A percentile compares a stretch with the other conserved stretches of the same genome.
Evolutionary conservation across 2,888 invertebrate genomes (phyloP).

Genomic region (Drosophila rellima): DNA sequence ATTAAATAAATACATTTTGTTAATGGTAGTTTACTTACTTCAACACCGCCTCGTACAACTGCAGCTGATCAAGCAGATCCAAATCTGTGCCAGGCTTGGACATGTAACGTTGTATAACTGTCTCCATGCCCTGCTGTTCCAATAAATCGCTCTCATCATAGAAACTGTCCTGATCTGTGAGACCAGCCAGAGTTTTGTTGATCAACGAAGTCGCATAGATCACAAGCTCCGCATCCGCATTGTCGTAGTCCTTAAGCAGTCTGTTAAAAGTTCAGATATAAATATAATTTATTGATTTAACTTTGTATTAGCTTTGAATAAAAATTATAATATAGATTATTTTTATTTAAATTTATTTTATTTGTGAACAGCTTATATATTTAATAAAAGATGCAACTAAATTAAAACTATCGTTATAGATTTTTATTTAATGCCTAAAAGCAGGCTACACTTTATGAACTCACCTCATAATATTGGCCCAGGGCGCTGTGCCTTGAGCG

Average conservation of each 20-base stretch:
- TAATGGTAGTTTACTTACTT: slow-evolving; percentile 88
- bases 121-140: slow-evolving; percentile 97
- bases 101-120: slow-evolving; percentile 95
- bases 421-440: background rate
- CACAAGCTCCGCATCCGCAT: slow-evolving; percentile 97
- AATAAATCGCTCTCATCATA: slow-evolving; percentile 98
- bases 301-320: background rate
- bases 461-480: slow-evolving; percentile 91
- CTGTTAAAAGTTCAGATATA: slow-evolving; percentile 77
- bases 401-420: background rate
- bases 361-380: too few relatives aligned
- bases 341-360: too few relatives aligned
- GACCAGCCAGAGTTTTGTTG: slow-evolving; percentile 96
- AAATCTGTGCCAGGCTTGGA: slow-evolving; percentile 96
- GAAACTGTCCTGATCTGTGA: slow-evolving; percentile 98
- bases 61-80: slow-evolving; percentile 96
- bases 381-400: too few relatives aligned
- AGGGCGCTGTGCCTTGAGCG: slow-evolving; percentile 89
- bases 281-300: background rate
- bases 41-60: slow-evolving; percentile 97
- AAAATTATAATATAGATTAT: background rate
- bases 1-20: background rate
- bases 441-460: slow-evolving; percentile 11
- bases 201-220: slow-evolving; percentile 98
- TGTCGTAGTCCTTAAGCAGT: slow-evolving; percentile 96